phyloP scores from a whole-genome alignment of 2,797 vertebrate genomes.

The Dendrocincla fuliginosa region DNA sequence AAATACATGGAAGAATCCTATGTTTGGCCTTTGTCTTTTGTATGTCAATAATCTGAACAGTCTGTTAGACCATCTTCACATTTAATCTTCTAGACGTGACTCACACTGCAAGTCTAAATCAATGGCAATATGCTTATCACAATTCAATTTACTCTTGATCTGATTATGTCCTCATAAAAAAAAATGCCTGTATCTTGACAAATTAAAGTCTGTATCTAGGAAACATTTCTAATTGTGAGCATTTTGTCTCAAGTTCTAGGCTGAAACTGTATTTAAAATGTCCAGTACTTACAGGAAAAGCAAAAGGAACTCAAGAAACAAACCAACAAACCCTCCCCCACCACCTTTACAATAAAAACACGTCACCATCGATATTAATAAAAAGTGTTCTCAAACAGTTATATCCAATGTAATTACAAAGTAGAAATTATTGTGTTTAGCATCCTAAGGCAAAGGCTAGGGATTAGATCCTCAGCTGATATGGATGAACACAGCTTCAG shows the following conservation, averaged over 20 bases:
- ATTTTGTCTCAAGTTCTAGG: neutral
- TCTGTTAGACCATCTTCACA: constrained; percentile 18
- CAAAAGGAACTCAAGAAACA: constrained; percentile 19
- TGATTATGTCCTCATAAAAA: constrained; percentile 8
- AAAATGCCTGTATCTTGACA: constrained; percentile 12
- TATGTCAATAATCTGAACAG: neutral
- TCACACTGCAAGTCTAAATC: constrained; percentile 17
- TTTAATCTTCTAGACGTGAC: constrained; percentile 8
- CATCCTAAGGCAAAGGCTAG: constrained; percentile 49
- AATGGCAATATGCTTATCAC: constrained; percentile 44
- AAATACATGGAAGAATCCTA: neutral
- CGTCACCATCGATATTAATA: neutral
- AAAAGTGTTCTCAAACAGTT: constrained; percentile 15
- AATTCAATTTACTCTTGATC: constrained; percentile 54
- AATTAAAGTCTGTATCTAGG: constrained; percentile 8
- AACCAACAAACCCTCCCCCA: neutral
- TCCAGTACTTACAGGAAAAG: constrained; percentile 4
- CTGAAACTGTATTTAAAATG: neutral
- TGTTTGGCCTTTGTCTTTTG: neutral
- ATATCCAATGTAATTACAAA: constrained; percentile 16
- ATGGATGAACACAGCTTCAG: neutral
- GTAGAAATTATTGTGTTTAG: constrained; percentile 26
- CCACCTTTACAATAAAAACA: constrained; percentile 27
- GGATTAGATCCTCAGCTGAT: constrained; percentile 10
- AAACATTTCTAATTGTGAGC: constrained; percentile 13